Conservation (phyloP, 2,888 invertebrate genomes). For the Plebejus melissa region DNA sequence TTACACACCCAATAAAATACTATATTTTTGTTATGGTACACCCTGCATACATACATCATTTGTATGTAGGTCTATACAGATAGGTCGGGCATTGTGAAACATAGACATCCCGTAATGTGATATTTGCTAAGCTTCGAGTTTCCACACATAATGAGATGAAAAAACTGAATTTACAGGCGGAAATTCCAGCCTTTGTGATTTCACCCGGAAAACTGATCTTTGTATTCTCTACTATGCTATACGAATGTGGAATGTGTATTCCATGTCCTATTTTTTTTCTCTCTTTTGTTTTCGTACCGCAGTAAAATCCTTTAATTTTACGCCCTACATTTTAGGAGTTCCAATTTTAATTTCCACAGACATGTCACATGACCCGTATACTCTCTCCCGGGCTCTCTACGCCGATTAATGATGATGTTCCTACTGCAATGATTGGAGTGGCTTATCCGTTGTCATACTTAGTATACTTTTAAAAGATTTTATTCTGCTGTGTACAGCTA, state of each 20-base stretch:
- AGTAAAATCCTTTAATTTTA: neutral
- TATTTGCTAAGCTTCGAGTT: slow-evolving; percentile 4
- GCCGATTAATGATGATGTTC: too few relatives aligned
- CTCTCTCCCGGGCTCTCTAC: too few relatives aligned
- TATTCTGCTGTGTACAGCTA: too few relatives aligned
- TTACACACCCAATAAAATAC: too few relatives aligned
- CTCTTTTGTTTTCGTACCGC: neutral
- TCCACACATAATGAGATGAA: neutral
- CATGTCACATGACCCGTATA: too few relatives aligned
- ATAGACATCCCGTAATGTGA: neutral
- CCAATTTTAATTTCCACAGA: too few relatives aligned
- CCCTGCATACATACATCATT: neutral
- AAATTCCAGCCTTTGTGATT: slow-evolving; percentile 5
- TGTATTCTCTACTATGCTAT: neutral
- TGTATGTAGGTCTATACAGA: neutral
- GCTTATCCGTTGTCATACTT: too few relatives aligned
- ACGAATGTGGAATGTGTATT: neutral
- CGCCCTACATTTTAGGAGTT: neutral
- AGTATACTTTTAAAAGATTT: too few relatives aligned
- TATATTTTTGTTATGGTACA: too few relatives aligned
- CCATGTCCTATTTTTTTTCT: neutral
- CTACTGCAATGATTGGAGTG: too few relatives aligned
- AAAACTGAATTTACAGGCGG: neutral
- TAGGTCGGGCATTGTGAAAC: neutral
- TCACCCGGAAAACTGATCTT: slow-evolving; percentile 2